Base-by-base conservation (phyloP, 1,140 invertebrate species). In the Lepidurus apus region DNA sequence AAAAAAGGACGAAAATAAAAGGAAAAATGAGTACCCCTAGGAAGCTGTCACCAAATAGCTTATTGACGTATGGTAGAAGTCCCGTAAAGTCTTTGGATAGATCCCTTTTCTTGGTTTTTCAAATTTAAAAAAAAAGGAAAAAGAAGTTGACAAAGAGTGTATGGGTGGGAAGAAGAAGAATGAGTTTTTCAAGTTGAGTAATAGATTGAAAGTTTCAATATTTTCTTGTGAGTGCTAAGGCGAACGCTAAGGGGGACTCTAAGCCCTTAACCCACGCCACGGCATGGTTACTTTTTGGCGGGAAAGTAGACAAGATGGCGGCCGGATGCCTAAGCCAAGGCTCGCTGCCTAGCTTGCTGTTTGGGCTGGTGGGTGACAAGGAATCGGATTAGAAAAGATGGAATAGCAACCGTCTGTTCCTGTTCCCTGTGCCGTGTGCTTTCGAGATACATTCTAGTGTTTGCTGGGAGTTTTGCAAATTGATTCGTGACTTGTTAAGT, bases 11-110 rank as follows among this genome's bases (percentile, higher is more conserved):
- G 21, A 11, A 65, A 65, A 21, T 7, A 11, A 65, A 65, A 65
- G 6, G 47, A n/a, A 65, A 65, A n/a, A n/a, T 2, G 21, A 65
- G 53, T 65, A 65, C 21, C 53, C 53, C 21, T 17, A 65, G 53
- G 53, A 65, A 65, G 53, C 53, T 65, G 53, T 65, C 53, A 65
- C 53, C 53, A 65, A 65, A 65, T 65, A 65, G 53, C 53, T 65
- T 65, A 65, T 65, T 65, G 53, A 65, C 53, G 21, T 65, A 65
- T 65, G 53, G 53, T 65, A 65, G n/a, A 7, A 65, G 34, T 34
- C 34, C 34, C 34, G 34, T 34, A 21, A 65, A 65, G 53, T 65
- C 13, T 65, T 47, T 47, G 45, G 45, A 47, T 65, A 65, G 53
- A 65, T 65, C 17, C 17, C 53, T 65, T 13, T 13, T 13, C 53